Evolutionary conservation across 2,113 vertebrate species (phyloP).

Genomic region (Otis tarda): DNA sequence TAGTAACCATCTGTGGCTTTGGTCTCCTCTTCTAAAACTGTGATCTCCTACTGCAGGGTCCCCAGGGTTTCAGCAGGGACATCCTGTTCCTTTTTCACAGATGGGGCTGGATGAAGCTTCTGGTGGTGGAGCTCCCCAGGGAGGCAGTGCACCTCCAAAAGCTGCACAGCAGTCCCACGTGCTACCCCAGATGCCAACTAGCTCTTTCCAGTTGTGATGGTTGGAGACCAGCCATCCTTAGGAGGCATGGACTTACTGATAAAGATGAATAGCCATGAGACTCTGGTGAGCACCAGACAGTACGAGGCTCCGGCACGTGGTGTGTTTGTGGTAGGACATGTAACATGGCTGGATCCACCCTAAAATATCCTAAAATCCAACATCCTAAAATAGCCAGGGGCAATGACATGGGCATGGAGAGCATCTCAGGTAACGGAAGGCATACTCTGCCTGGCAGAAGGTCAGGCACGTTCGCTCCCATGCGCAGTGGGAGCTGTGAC

Average conservation of each 20-base stretch:
- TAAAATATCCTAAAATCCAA: no score
- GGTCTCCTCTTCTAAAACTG: background rate
- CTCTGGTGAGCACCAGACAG: background rate
- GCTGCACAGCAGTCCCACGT: background rate
- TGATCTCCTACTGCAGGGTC: background rate
- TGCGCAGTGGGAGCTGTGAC: background rate
- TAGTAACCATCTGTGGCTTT: background rate
- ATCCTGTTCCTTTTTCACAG: rapidly evolving
- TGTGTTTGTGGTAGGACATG: background rate
- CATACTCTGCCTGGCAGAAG: background rate
- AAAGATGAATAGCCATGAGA: background rate
- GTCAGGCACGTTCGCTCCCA: background rate
- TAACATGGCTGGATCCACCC: background rate
- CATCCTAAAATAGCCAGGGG: background rate
- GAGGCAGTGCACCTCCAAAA: background rate
- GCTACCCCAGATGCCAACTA: rapidly evolving
- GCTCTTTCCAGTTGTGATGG: background rate
- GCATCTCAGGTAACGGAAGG: background rate
- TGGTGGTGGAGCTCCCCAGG: background rate
- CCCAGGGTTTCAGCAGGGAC: background rate
- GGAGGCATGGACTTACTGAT: background rate
- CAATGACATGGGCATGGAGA: background rate
- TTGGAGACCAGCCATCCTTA: background rate
- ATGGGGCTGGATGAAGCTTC: background rate
- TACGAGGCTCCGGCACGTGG: background rate